Conservation (phyloP, 1,140 invertebrate species). For the Scaptodrosophila lebanonensis region DNA sequence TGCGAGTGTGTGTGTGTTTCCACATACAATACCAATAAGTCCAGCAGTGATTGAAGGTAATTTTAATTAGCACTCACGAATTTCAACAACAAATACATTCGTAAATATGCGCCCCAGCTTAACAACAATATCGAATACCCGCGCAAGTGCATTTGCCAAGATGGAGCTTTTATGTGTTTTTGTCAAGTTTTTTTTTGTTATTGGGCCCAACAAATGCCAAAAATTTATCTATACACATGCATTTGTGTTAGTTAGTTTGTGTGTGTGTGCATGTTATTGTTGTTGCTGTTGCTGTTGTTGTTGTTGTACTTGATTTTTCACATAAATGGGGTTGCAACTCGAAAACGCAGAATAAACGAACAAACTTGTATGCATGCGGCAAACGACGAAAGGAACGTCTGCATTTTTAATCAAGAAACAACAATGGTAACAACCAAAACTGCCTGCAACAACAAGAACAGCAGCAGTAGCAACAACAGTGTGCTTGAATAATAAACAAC, state of each 20-base stretch:
- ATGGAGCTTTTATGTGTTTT: no score
- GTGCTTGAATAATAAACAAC: conserved; percentile 28
- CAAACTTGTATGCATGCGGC: conserved; percentile 55
- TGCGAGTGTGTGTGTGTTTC: conserved; percentile 21
- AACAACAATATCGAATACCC: no score
- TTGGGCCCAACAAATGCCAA: no score
- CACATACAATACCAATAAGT: conserved; percentile 41
- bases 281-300: conserved; percentile 14
- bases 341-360: conserved; percentile 30
- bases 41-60: conserved; percentile 70
- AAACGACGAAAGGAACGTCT: conserved; percentile 54
- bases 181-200: no score
- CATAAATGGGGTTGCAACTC: conserved; percentile 36
- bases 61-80: no score
- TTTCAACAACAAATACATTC: no score
- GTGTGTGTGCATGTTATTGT: conserved; percentile 2
- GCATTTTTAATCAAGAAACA: conserved; percentile 67
- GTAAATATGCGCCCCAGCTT: no score
- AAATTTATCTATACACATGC: no score
- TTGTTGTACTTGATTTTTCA: conserved; percentile 19
- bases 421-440: conserved; percentile 40
- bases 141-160: no score
- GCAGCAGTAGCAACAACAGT: conserved; percentile 21
- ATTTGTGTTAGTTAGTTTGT: background rate
- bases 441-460: conserved; percentile 16